phyloP scores from a whole-genome alignment of 2,113 vertebrate species.

The Callochromis pleurospilus region DNA sequence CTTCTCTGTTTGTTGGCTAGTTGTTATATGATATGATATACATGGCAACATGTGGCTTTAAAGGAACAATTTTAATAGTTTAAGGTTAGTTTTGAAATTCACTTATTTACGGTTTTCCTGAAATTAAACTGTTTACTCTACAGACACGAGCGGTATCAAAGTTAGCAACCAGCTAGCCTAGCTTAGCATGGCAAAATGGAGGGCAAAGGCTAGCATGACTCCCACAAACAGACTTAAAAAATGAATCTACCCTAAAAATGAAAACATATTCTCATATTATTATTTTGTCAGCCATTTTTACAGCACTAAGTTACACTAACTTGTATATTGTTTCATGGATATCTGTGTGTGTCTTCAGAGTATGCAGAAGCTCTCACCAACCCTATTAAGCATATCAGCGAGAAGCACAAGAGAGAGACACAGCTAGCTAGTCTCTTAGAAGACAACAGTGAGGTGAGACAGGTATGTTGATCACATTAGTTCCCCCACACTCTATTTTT shows the following conservation, averaged over 20 bases:
- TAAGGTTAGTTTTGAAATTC: not conserved
- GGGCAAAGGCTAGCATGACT: not conserved
- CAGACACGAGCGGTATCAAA: rapidly evolving
- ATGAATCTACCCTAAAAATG: not conserved
- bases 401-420: constrained; percentile 78
- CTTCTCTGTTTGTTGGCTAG: not conserved
- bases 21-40: not conserved
- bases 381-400: constrained; percentile 83
- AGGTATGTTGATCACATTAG: not conserved
- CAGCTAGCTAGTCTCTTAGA: constrained; percentile 79
- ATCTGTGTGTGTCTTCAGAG: constrained; percentile 59
- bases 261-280: not conserved
- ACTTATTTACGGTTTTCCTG: not conserved
- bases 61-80: not conserved
- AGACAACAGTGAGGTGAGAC: constrained; percentile 73
- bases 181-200: not conserved
- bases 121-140: not conserved
- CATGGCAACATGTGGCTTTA: not conserved
- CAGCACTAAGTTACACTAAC: not conserved
- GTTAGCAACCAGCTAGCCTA: not conserved
- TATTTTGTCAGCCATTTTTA: not conserved
- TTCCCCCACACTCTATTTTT: not conserved
- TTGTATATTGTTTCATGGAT: not conserved
- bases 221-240: not conserved
- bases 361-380: constrained; percentile 84